phyloP scores from a whole-genome alignment of 2,797 vertebrate species.

The Sylvia borin region DNA sequence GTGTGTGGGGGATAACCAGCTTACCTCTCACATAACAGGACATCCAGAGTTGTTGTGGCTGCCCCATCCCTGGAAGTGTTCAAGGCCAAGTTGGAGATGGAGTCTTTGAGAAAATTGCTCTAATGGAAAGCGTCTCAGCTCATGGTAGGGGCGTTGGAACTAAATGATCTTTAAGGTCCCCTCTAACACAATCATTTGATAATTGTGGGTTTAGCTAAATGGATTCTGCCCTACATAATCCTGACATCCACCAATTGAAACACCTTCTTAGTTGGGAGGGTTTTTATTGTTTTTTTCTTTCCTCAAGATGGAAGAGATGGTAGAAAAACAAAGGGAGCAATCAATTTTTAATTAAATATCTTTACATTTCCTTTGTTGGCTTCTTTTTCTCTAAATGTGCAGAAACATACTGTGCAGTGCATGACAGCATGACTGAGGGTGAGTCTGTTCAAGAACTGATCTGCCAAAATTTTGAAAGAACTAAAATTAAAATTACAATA shows the following conservation, averaged over 20 bases:
- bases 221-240: not conserved
- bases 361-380: not conserved
- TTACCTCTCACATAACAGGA: not conserved
- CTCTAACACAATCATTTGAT: not conserved
- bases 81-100: not conserved
- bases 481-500: not conserved
- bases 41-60: not conserved
- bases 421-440: not conserved
- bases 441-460: not conserved
- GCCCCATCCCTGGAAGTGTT: not conserved
- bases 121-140: rapidly evolving
- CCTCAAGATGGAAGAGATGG: not conserved
- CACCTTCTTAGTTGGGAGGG: not conserved
- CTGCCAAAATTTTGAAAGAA: not conserved
- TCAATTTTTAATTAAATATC: not conserved
- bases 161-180: not conserved
- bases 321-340: not conserved
- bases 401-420: not conserved
- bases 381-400: not conserved
- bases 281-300: not conserved
- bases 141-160: not conserved
- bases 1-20: not conserved
- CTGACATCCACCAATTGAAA: not conserved
- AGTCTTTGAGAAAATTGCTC: not conserved
- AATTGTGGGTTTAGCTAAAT: not conserved